Conservation (phyloP, 92 coral and sea anemone species). For the Palythoa caribaeorum region DNA sequence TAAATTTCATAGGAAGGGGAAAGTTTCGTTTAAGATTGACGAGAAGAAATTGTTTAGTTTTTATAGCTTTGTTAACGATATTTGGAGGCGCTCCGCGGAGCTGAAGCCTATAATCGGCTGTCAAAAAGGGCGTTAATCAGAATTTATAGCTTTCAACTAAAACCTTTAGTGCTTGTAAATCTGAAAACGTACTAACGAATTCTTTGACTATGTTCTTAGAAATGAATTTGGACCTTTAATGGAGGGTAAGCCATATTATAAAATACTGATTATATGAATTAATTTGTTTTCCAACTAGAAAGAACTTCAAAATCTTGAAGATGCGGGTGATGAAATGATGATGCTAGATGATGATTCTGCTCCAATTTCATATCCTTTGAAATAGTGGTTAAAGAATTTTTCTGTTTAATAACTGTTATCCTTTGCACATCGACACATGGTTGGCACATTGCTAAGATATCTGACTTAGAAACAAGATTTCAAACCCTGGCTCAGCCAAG, state of each 20-base stretch:
- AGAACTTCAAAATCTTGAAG: conserved; percentile 54
- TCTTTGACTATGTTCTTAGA: neutral
- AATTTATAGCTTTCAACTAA: too few species aligned
- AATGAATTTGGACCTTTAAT: neutral
- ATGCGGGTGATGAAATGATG: conserved; percentile 90
- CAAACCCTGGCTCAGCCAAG: too few species aligned
- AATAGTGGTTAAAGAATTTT: neutral
- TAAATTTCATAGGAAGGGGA: neutral
- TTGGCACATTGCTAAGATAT: too few species aligned
- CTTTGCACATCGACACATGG: too few species aligned
- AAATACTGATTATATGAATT: neutral
- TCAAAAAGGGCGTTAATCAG: too few species aligned
- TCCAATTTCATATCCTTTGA: conserved; percentile 84
- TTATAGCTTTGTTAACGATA: too few species aligned
- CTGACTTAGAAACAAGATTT: too few species aligned
- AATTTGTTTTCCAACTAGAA: neutral
- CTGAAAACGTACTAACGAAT: too few species aligned
- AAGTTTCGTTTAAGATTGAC: neutral
- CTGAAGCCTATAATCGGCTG: too few species aligned
- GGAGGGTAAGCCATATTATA: neutral
- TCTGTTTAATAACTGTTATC: neutral
- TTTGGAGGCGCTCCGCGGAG: too few species aligned
- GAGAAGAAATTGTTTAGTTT: neutral
- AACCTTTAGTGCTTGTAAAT: too few species aligned
- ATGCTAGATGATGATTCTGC: conserved; percentile 88